Base-by-base conservation (phyloP, 2,113 vertebrate genomes). In the Peromyscus leucopus region DNA sequence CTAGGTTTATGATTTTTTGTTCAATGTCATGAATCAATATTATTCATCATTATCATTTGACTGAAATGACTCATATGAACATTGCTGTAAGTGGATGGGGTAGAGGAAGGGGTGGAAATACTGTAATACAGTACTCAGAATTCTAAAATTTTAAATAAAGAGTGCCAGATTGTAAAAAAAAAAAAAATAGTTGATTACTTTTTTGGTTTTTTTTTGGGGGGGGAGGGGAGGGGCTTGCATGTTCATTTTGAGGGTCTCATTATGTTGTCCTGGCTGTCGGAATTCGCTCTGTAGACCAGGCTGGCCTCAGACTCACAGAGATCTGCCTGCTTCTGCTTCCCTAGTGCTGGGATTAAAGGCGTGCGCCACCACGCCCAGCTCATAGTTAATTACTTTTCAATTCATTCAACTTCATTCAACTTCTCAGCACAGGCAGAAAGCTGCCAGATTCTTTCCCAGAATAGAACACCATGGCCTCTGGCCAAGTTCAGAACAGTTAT, bases 31-130 rank as follows among this genome's bases (percentile, higher is more conserved):
- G 2, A 42, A 57, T 71, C 80, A 80, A 59, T 92, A 19, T 94
- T 80, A 19, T 96, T 96, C 42, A 80, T 93, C 42, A 80, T 8
- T 67, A 65, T 9, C 9, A n/a, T 92, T 96, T 90, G 89, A 92
- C 5, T 91, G 78, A 93, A 93, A 93, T 48, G 71, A 28, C 10
- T 87, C 39, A 90, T 80, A 80, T 63, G 15, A 84, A 15, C n/a
- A 63, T 42, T 28, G 12, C 39, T 63, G 0, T 28, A 84, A 31
- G 51, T 42, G 24, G 59, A 46, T 9, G 1, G n/a, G 57, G 59
- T 19, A 7, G 5, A 17, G 28, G n/a, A 12, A 42, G 7, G 7
- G n/a, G 2, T 19, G 24, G n/a, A 63, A 15, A 28, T 42, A 42
- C 17, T 63, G 24, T 84, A 31, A 46, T 7, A 9, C 24, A 17